Evolutionary conservation across 1,140 invertebrate genomes (phyloP), one percentile per base, ranked within the genome.

Genomic region (Pogonognathellus flavescens): DNA sequence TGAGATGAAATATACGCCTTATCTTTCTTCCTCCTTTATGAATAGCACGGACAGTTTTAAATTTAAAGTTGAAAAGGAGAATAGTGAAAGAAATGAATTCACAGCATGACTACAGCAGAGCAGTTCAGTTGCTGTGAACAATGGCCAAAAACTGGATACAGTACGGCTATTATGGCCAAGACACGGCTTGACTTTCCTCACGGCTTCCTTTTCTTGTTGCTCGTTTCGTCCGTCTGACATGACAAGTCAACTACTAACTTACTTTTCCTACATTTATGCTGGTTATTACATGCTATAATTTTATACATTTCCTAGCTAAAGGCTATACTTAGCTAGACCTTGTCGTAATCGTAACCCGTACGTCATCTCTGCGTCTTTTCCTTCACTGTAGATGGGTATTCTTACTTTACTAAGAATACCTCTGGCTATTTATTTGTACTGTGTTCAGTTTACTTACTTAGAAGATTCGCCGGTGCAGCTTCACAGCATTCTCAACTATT

Each of bases 261-360:
- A 66, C 31, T 31, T 76, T 76, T 76, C 14, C 49, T 49, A 50
- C 4, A 76, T 49, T 76, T 41, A 66, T 13, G 25, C 20, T 31
- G 31, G 20, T 25, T 66, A 66, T 76, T 76, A 76, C 70, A 76
- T 49, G 41, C 70, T 41, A 76, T 76, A 76, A 76, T 76, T 76
- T 76, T 41, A 11, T 31, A 76, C 41, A 49, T 76, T 76, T 76
- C 31, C 49, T 50, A 76, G 41, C 70, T 31, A 49, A 41, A 16
- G 70, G 31, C 31, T 76, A 7, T 49, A 76, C 41, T 14, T 57
- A 57, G 53, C 9, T n/a, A 14, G 31, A 41, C 31, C 31, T 41
- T 41, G 31, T 41, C 31, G 31, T 41, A 66, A 66, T 13, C 9
- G 18, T 1, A 25, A 66, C 70, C 25, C 13, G 70, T 76, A 76